Conservation (phyloP, 2,113 vertebrate species). For the Pteropus alecto region DNA sequence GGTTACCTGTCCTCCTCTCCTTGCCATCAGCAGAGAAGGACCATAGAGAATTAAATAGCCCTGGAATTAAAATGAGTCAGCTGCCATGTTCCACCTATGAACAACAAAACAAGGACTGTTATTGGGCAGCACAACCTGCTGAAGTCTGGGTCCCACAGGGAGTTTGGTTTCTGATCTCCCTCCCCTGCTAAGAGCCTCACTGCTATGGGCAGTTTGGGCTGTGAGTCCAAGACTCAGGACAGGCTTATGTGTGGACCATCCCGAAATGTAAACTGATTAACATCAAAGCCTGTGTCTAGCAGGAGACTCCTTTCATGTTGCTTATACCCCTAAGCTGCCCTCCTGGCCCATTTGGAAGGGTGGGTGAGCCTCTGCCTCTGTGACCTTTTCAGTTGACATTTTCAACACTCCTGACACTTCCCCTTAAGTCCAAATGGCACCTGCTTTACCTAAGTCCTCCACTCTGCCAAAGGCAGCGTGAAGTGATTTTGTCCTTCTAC, state of each 20-base stretch:
- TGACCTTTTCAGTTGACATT: background rate
- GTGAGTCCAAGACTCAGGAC: background rate
- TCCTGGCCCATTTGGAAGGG: background rate
- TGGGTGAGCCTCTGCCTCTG: background rate
- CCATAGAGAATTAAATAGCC: background rate
- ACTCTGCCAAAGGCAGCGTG: background rate
- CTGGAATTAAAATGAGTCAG: background rate
- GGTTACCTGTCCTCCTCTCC: background rate
- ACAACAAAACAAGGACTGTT: slow-evolving; percentile 48
- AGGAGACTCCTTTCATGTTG: background rate
- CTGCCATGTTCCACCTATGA: background rate
- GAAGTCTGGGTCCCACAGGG: background rate
- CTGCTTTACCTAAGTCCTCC: background rate
- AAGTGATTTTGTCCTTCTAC: background rate
- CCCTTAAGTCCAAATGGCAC: background rate
- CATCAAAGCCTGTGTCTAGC: background rate
- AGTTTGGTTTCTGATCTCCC: background rate
- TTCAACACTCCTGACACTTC: background rate
- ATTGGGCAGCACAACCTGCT: background rate
- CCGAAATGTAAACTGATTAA: background rate
- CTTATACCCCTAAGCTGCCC: background rate
- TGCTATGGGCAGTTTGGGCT: background rate
- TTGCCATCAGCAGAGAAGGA: background rate
- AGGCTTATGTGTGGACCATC: accelerated
- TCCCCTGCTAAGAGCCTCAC: background rate